Conservation (phyloP, 2,888 invertebrate species). For the Caradrina clavipalpis region DNA sequence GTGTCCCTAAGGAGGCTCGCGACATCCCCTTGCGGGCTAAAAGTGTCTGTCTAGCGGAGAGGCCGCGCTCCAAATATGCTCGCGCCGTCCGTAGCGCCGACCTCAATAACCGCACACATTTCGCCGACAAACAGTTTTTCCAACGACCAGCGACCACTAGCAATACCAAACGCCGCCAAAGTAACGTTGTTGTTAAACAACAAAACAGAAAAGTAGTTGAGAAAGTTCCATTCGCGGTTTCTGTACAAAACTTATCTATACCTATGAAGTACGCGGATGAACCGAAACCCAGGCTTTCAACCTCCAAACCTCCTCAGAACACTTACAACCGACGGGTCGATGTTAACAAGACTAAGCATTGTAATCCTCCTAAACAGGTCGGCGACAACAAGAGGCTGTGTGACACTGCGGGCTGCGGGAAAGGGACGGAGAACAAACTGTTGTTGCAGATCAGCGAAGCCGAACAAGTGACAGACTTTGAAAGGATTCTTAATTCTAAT, state of each 20-base stretch:
- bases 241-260: slow-evolving; percentile 84
- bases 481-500: slow-evolving; percentile 92
- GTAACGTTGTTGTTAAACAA: slow-evolving; percentile 77
- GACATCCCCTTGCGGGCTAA: slow-evolving; percentile 81
- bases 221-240: slow-evolving; percentile 83
- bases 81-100: slow-evolving; percentile 82
- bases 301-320: slow-evolving; percentile 77
- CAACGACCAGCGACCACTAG: slow-evolving; percentile 67
- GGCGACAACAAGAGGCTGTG: slow-evolving; percentile 87
- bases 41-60: slow-evolving; percentile 82
- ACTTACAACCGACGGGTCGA: slow-evolving; percentile 71
- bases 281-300: slow-evolving; percentile 77
- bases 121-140: slow-evolving; percentile 75
- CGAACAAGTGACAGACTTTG: slow-evolving; percentile 91
- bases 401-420: slow-evolving; percentile 79
- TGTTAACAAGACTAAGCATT: slow-evolving; percentile 83
- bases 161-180: slow-evolving; percentile 68
- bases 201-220: slow-evolving; percentile 80
- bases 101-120: slow-evolving; percentile 70
- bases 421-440: slow-evolving; percentile 89
- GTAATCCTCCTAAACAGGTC: slow-evolving; percentile 87
- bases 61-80: slow-evolving; percentile 82
- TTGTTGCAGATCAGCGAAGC: slow-evolving; percentile 91
- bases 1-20: slow-evolving; percentile 68
- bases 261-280: slow-evolving; percentile 86